phyloP scores from a whole-genome alignment of 2,888 invertebrate species.

The Pinctada fucata region DNA sequence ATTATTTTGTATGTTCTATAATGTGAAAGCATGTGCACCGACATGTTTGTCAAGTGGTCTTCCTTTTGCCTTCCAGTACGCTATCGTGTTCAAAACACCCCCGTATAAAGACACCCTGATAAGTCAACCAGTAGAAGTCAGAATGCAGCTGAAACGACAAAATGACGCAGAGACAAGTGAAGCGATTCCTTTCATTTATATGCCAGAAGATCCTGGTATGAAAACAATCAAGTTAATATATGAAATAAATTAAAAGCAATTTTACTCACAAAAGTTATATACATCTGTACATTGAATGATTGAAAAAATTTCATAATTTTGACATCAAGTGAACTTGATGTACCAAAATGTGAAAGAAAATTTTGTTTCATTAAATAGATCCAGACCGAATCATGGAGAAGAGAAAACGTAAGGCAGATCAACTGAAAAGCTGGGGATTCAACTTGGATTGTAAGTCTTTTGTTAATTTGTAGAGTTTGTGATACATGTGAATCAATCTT shows the following conservation, averaged over 20 bases:
- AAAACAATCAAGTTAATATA: too few species aligned
- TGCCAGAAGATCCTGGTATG: constrained; percentile 72
- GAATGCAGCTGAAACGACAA: constrained; percentile 88
- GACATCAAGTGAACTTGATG: too few species aligned
- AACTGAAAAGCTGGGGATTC: constrained; percentile 48
- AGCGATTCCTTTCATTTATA: constrained; percentile 88
- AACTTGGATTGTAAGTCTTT: constrained; percentile 39
- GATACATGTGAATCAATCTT: too few species aligned
- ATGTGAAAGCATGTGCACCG: too few species aligned
- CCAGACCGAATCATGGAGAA: constrained; percentile 70
- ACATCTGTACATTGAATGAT: too few species aligned
- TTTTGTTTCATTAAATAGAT: constrained; percentile 46
- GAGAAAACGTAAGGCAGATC: constrained; percentile 67
- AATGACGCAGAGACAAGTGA: constrained; percentile 84
- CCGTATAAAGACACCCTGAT: constrained; percentile 84
- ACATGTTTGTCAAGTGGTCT: neutral
- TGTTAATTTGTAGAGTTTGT: too few species aligned
- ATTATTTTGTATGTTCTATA: too few species aligned
- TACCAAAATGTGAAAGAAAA: too few species aligned
- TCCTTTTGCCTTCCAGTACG: constrained; percentile 77
- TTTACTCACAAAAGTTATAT: neutral
- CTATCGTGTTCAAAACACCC: constrained; percentile 83
- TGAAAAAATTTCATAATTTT: too few species aligned
- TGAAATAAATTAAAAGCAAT: neutral
- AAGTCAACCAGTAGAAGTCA: constrained; percentile 86